A percentile compares a stretch with the other conserved stretches of the same genome.
Evolutionary conservation across 2,113 vertebrate genomes (phyloP).

Genomic region (Ptychochromis oligacanthus): DNA sequence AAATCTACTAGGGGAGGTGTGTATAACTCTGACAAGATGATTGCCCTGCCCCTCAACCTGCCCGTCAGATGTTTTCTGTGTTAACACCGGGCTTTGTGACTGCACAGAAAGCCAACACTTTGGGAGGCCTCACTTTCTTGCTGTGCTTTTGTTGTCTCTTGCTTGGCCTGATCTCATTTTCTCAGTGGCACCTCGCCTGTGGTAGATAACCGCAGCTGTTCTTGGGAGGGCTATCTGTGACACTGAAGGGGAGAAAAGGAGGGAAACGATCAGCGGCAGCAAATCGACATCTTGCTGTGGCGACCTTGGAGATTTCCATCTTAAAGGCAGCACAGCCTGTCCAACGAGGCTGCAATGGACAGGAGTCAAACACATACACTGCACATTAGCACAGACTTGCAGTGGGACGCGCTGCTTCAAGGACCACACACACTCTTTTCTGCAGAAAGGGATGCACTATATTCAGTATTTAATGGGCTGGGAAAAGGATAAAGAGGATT

Average conservation of each 20-base stretch:
- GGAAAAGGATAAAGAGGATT: not conserved
- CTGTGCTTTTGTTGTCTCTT: conserved; percentile 7
- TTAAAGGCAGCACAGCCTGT: conserved; percentile 4
- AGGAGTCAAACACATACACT: conserved; percentile 3
- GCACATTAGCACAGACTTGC: not conserved
- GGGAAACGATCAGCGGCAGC: not conserved
- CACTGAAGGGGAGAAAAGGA: not conserved
- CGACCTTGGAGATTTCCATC: conserved; percentile 50
- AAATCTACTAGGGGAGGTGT: conserved; percentile 20
- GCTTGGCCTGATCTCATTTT: conserved; percentile 41
- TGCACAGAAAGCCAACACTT: conserved; percentile 13
- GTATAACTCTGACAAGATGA: conserved; percentile 26
- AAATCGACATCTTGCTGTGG: conserved; percentile 22
- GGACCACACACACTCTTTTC: not conserved
- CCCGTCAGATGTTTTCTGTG: conserved; percentile 29
- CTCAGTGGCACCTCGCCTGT: not conserved
- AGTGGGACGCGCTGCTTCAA: not conserved
- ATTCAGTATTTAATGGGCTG: not conserved
- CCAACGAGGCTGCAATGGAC: not conserved
- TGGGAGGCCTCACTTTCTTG: not conserved
- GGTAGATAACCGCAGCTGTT: conserved; percentile 32
- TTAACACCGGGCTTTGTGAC: not conserved
- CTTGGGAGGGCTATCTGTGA: conserved; percentile 16
- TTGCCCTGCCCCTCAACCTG: not conserved
- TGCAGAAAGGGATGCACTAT: not conserved